These are phyloP conservation scores for Hippolais icterina DNA, from an alignment of 2,113 vertebrate genomes.

Conservation along the genomic window DNA sequence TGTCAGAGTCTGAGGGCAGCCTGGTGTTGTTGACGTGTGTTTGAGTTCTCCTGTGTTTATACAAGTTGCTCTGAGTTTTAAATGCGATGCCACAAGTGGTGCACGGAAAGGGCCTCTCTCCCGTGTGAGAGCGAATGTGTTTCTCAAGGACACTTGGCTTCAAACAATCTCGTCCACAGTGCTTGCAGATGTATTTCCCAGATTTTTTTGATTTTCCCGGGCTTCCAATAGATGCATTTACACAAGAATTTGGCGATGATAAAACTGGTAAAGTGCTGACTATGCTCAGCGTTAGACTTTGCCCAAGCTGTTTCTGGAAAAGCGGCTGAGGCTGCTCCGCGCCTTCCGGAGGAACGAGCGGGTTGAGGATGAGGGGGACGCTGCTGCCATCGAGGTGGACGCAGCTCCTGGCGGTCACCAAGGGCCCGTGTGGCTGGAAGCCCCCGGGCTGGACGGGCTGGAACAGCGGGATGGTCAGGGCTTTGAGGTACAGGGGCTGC, in stretches of 20 bases:
- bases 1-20: conserved; percentile 79
- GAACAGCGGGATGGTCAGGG: conserved; percentile 78
- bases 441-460: conserved; percentile 64
- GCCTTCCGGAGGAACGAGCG: conserved; percentile 48
- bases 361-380: conserved; percentile 70
- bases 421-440: conserved; percentile 42
- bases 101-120: conserved; percentile 93
- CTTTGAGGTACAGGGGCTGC: conserved; percentile 83
- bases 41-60: conserved; percentile 93
- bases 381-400: conserved; percentile 26
- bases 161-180: conserved; percentile 93
- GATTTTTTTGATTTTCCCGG: conserved; percentile 76
- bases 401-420: conserved; percentile 6
- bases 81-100: conserved; percentile 90
- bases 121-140: conserved; percentile 94
- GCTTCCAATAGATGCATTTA: conserved; percentile 32
- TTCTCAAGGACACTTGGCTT: conserved; percentile 98
- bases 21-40: conserved; percentile 85
- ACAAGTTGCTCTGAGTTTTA: conserved; percentile 98
- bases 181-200: conserved; percentile 87
- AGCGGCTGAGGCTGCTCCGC: background rate
- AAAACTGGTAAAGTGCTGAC: conserved; percentile 79
- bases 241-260: conserved; percentile 50
- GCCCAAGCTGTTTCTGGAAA: conserved; percentile 71
- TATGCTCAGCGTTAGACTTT: conserved; percentile 83